Percentiles rank a stretch among this genome's conserved stretches.
Conservation (phyloP, 2,888 invertebrate genomes). For the Crematogaster levior region DNA sequence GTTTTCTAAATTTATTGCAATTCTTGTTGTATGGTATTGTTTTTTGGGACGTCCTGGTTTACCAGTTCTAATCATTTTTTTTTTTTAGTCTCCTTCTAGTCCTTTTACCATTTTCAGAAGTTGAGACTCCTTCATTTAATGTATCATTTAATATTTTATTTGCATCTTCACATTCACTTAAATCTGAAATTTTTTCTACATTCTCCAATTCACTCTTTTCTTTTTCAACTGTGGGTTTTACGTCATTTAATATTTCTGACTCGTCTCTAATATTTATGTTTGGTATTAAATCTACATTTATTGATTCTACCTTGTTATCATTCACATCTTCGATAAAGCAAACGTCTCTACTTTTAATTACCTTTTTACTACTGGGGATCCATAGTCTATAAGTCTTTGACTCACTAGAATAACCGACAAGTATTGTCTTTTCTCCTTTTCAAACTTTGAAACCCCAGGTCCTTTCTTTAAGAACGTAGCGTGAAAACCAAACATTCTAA, state of each 20-base stretch:
- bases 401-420: slow-evolving; percentile 21
- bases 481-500: slow-evolving; percentile 32
- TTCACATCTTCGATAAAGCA: neutral
- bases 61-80: neutral
- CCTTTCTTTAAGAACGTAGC: slow-evolving; percentile 6
- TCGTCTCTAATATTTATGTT: neutral
- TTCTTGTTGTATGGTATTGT: neutral
- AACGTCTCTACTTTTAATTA: slow-evolving; percentile 20
- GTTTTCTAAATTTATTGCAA: no score
- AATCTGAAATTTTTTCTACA: neutral
- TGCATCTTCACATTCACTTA: neutral
- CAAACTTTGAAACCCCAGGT: slow-evolving; percentile 19
- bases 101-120: neutral
- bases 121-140: neutral
- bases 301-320: neutral
- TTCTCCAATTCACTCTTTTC: neutral
- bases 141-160: no score
- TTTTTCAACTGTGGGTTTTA: no score
- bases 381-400: slow-evolving; percentile 24
- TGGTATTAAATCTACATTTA: neutral
- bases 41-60: neutral
- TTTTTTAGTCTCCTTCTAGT: neutral
- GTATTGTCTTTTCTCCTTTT: neutral
- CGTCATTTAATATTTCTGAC: neutral
- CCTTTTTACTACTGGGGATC: neutral